A percentile compares a stretch with the other conserved stretches of the same genome.
phyloP scores from a whole-genome alignment of 2,113 vertebrate species.

The Varanus salvator region DNA sequence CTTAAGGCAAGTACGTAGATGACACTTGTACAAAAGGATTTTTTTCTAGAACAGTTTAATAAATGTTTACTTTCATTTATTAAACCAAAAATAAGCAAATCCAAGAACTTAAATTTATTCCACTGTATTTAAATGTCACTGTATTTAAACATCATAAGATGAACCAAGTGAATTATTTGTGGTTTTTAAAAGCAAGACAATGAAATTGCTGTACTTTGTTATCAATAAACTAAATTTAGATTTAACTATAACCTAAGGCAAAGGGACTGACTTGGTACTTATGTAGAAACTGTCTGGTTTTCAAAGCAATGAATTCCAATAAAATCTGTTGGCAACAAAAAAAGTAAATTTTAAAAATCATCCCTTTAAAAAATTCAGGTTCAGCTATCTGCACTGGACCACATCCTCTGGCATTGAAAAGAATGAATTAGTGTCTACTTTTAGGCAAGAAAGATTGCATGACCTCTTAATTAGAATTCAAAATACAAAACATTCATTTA shows the following conservation, averaged over 20 bases:
- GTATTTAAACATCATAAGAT: neutral
- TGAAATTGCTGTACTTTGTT: neutral
- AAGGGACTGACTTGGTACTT: neutral
- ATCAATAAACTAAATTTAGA: neutral
- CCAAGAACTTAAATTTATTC: neutral
- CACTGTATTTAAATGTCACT: neutral
- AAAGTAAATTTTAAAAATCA: neutral
- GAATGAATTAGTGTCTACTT: neutral
- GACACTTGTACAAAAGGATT: neutral
- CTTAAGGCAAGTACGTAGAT: slow-evolving; percentile 9
- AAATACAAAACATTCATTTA: neutral
- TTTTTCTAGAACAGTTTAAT: slow-evolving; percentile 38
- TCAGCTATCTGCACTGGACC: neutral
- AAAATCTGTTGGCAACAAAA: neutral
- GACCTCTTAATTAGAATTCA: slow-evolving; percentile 1
- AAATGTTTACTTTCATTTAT: slow-evolving; percentile 21
- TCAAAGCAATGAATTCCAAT: neutral
- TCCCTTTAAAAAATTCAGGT: neutral
- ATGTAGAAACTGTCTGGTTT: neutral
- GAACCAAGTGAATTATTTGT: slow-evolving; percentile 16
- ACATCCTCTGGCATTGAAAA: neutral
- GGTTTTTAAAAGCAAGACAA: neutral
- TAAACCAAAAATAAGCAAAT: slow-evolving; percentile 26
- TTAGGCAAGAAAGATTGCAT: neutral
- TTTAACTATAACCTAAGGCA: neutral